Conservation (phyloP, 2,888 invertebrate species). For the Brassicogethes aeneus region DNA sequence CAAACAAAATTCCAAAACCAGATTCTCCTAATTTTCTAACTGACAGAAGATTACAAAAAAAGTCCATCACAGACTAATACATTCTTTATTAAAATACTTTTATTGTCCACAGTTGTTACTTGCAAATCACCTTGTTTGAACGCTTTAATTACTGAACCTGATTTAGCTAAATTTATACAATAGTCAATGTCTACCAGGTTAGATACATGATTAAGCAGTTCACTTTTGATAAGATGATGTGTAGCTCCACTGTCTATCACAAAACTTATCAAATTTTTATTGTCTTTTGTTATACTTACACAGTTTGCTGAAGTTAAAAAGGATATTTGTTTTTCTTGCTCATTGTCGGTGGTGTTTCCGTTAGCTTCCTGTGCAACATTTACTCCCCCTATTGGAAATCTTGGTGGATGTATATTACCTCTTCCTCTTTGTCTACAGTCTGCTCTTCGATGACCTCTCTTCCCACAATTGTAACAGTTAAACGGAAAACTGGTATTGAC, state of each 20-base stretch:
- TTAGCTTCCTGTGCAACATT: neutral
- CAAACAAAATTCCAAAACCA: constrained; percentile 6
- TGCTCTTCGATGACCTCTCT: neutral
- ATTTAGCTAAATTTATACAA: constrained; percentile 6
- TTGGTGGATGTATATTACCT: neutral
- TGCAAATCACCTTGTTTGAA: constrained; percentile 4
- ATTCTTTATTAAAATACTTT: constrained; percentile 6
- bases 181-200: neutral
- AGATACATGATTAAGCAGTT: neutral
- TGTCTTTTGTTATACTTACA: neutral
- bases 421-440: neutral
- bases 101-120: constrained; percentile 1
- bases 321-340: neutral
- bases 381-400: neutral
- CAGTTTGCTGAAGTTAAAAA: neutral
- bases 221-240: neutral
- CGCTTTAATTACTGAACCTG: constrained; percentile 3
- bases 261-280: neutral
- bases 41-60: constrained; percentile 11
- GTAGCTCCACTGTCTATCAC: neutral
- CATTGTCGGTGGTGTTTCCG: neutral
- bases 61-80: constrained; percentile 13
- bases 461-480: neutral
- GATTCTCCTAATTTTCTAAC: constrained; percentile 11
- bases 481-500: neutral